Base-by-base conservation (phyloP, 2,888 invertebrate genomes). In the Tinea semifulvella region DNA sequence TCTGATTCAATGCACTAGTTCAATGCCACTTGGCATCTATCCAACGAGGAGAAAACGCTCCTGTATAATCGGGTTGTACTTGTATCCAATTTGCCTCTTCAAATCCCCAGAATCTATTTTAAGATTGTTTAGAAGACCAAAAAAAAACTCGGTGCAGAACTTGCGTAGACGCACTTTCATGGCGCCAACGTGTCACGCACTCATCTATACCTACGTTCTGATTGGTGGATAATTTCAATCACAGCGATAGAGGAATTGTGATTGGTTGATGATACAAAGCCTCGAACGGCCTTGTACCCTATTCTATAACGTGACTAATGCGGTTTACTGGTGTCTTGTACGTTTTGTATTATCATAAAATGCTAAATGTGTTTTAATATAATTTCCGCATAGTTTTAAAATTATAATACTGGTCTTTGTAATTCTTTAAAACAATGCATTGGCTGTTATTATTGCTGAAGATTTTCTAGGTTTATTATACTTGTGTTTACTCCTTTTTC, bases 1-100 rank as follows among this genome's bases (percentile, higher is more conserved):
- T 22, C 17, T 26, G 26, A 43, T 36, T 31, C 43, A 42, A 14
- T 46, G 46, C 46, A 46, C 46, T 44, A 39, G 39, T 46, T 44
- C 46, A 44, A 43, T 39, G 40, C 42, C 28, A 25, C 40, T 39
- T 46, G 43, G 46, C 46, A 20, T 6, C 19, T 8, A 18, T 36
- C 46, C 46, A 46, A 19, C 11, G 31, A 19, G 43, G 43, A 27
- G 42, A 38, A 43, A 46, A 19, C 35, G 19, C 19, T 39, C 27
- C 35, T 45, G 42, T 42, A 22, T 46, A 42, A 46, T 35, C 28
- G 46, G 22, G 11, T 42, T 46, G 35, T 26, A 42, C 36, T 36
- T 45, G 25, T 20, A 35, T 46, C 3, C 22, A 40, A 20, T 22
- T 40, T 40, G 11, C n/a, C 20, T 38, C 38, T 20, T 22, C 22